Evolutionary conservation across 2,888 invertebrate genomes (phyloP).

Genomic region (Germaria angustata): DNA sequence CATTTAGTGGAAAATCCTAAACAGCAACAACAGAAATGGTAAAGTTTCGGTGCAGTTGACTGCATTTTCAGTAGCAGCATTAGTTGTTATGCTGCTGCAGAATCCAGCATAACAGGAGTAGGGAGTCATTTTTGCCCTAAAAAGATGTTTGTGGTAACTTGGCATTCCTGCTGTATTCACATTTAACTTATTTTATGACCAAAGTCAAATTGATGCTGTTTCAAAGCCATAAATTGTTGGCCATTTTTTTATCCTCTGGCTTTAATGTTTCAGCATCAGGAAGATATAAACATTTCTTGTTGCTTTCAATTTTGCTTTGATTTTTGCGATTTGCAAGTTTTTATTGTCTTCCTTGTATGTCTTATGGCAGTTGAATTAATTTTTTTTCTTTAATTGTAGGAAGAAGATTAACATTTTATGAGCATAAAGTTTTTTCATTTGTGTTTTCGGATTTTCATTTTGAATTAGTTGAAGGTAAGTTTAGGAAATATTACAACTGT

Average conservation of each 20-base stretch:
- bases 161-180: conserved; percentile 2
- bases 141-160: conserved; percentile 11
- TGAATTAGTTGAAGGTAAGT: background rate
- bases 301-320: conserved; percentile 72
- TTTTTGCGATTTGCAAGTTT: conserved; percentile 73
- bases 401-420: conserved; percentile 30
- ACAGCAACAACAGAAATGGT: conserved; percentile 8
- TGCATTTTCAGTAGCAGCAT: background rate
- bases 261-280: conserved; percentile 57
- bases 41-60: conserved; percentile 7
- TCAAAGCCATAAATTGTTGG: conserved; percentile 58
- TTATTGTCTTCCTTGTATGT: conserved; percentile 60
- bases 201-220: conserved; percentile 58
- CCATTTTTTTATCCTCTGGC: background rate
- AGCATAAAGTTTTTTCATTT: background rate
- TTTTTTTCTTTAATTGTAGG: background rate
- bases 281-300: conserved; percentile 65
- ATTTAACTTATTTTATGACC: conserved; percentile 50
- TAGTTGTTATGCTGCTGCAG: background rate
- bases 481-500: background rate
- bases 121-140: background rate
- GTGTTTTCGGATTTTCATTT: too few relatives aligned
- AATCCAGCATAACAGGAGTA: background rate
- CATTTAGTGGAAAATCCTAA: conserved; percentile 50
- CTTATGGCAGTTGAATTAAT: conserved; percentile 4